Evolutionary conservation across 2,113 vertebrate genomes (phyloP), one percentile per base, ranked within the genome.

Genomic region (Alaudala cheleensis): DNA sequence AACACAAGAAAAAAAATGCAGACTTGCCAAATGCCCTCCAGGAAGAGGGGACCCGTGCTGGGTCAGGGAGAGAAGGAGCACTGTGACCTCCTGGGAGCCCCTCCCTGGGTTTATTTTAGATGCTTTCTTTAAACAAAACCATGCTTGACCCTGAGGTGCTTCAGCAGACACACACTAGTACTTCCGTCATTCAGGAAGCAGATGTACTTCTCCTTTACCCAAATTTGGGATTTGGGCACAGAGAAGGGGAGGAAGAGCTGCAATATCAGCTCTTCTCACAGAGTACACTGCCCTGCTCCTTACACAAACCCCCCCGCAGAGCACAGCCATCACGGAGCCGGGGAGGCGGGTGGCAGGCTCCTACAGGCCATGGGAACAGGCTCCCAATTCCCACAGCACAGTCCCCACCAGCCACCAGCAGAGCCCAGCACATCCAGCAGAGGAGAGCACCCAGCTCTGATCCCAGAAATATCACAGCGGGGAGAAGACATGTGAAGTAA

Each of bases 101-200:
- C 79, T 88, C 4, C 7, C 37, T 1, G 12, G 61, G 86, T 94
- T 97, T 94, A 95, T 93, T 96, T 95, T 85, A 84, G 69, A 58
- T 88, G 60, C 45, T 61, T 81, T 86, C 71, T 90, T 88, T 95
- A 96, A 96, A 96, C 88, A 97, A 93, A 95, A 94, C 82, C 86
- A 81, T 2, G 9, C 64, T 47, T 12, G 29, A 92, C 95, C 90
- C 94, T 50, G 93, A 92, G 86, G 79, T 82, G 11, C 92, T 95
- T 90, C 81, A 72, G 70, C 12, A 2, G 79, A 73, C 45, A 77
- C 0, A 26, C 76, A 65, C 5, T 7, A 57, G 60, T 80, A 60
- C n/a, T 81, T 37, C 42, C 3, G 10, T 4, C 3, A n/a, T 71
- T 51, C 3, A 3, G 40, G 90, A 94, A 90, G 74, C 71, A 72